Conservation (phyloP, 2,113 vertebrate species). For the Microtus ochrogaster region DNA sequence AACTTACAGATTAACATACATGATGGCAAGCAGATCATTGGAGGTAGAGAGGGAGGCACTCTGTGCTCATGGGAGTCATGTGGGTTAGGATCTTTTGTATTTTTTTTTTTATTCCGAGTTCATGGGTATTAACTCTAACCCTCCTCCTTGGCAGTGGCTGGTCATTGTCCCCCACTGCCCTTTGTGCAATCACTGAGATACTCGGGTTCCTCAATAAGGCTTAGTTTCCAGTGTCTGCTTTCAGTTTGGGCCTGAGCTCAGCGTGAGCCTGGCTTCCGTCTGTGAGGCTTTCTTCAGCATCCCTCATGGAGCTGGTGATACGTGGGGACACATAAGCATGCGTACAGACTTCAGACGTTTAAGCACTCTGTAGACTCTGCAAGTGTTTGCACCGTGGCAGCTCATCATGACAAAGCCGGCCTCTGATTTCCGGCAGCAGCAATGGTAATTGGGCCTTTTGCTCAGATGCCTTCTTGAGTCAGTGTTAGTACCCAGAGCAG, state of each 20-base stretch:
- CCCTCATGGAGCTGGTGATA: fast-evolving
- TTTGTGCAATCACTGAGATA: not conserved
- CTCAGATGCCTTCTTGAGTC: not conserved
- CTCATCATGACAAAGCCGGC: not conserved
- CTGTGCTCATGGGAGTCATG: not conserved
- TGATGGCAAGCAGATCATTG: not conserved
- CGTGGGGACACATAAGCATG: fast-evolving
- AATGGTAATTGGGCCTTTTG: not conserved
- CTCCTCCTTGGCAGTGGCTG: not conserved
- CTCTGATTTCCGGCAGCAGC: not conserved
- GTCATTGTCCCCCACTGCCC: not conserved
- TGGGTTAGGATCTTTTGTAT: not conserved
- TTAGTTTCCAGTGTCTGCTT: not conserved
- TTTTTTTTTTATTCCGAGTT: not conserved
- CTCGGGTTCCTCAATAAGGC: not conserved
- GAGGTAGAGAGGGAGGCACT: too few relatives aligned
- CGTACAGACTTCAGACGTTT: not conserved
- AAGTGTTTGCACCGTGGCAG: not conserved
- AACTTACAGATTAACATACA: not conserved
- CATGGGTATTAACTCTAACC: not conserved
- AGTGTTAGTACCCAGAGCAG: not conserved
- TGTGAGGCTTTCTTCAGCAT: not conserved
- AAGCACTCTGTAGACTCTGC: not conserved
- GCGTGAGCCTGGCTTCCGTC: not conserved
- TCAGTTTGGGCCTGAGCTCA: not conserved